phyloP scores from a whole-genome alignment of 2,797 vertebrate genomes.

The Selene dorsalis region DNA sequence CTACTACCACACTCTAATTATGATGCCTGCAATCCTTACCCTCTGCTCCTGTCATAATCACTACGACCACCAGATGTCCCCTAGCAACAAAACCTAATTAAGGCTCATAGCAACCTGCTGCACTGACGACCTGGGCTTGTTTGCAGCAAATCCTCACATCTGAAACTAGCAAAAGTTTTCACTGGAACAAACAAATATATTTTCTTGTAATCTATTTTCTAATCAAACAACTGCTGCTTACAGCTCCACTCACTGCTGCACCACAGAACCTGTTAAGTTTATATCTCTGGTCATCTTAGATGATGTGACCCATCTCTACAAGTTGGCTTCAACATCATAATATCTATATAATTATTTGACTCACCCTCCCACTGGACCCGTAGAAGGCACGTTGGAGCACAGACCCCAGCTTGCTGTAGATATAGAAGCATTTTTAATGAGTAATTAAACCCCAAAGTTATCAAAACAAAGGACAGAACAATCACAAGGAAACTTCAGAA shows the following conservation, averaged over 20 bases:
- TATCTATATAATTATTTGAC: constrained; percentile 35
- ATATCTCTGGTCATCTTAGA: neutral
- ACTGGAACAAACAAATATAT: neutral
- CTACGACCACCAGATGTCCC: too few relatives aligned
- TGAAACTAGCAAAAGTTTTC: neutral
- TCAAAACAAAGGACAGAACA: neutral
- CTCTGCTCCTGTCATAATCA: too few relatives aligned
- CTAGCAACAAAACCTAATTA: too few relatives aligned
- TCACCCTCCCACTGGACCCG: constrained; percentile 87
- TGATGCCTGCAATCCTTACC: too few relatives aligned
- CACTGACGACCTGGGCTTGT: too few relatives aligned
- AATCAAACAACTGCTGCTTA: neutral
- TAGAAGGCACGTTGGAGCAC: constrained; percentile 89
- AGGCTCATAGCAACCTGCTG: too few relatives aligned
- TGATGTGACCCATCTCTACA: neutral
- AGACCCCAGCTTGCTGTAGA: constrained; percentile 88
- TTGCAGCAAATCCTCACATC: neutral
- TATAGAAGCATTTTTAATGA: constrained; percentile 49
- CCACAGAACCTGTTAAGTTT: neutral
- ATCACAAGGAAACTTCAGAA: neutral
- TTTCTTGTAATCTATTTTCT: neutral
- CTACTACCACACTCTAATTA: too few relatives aligned
- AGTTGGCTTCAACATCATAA: neutral
- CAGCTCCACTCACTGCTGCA: neutral
- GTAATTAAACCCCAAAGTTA: neutral